These are phyloP conservation scores for Bombus breviceps DNA, from an alignment of 1,140 invertebrate genomes.

Conservation along the genomic window DNA sequence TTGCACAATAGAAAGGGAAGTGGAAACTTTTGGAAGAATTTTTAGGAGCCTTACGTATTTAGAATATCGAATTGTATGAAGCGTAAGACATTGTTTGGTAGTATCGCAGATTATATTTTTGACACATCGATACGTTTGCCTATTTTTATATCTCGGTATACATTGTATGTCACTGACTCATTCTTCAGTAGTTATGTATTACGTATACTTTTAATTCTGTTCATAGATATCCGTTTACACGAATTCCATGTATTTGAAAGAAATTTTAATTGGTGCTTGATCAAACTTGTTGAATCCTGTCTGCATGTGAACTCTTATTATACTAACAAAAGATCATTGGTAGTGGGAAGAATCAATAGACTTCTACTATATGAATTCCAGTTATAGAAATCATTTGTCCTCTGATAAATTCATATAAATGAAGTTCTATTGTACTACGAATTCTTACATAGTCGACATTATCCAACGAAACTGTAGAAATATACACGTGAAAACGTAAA, in stretches of 20 bases:
- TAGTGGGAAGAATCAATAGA: no score
- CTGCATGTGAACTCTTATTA: no score
- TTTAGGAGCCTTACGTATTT: neutral
- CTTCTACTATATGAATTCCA: neutral
- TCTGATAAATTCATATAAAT: no score
- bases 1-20: neutral
- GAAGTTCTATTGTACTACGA: no score
- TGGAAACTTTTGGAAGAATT: neutral
- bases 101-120: no score
- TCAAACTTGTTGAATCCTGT: no score
- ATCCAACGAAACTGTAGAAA: neutral
- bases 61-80: neutral
- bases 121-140: neutral
- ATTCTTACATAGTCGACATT: neutral
- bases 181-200: neutral
- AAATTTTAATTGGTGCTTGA: no score
- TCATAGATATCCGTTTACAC: no score
- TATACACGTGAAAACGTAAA: neutral
- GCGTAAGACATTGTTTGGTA: neutral
- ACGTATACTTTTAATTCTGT: no score
- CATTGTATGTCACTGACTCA: neutral
- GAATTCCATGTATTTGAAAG: no score
- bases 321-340: no score
- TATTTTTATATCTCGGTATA: neutral
- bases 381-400: neutral